Evolutionary conservation across 2,797 vertebrate species (phyloP).

Genomic region (Lacerta agilis): DNA sequence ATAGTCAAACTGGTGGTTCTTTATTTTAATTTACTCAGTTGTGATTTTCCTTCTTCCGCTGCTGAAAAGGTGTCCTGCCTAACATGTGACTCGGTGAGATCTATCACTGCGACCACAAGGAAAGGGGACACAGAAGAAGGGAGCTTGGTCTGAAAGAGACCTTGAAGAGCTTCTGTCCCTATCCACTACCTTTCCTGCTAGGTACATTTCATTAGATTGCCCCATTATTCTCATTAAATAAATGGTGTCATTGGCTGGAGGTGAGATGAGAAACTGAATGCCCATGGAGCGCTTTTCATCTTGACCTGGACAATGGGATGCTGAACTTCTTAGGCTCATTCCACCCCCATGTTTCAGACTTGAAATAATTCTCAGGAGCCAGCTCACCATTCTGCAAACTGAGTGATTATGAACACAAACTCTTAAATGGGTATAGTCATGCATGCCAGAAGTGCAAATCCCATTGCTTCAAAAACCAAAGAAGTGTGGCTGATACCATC

Average conservation of each 20-base stretch:
- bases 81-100: neutral
- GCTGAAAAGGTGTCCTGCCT: neutral
- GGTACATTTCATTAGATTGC: neutral
- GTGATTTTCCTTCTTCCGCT: neutral
- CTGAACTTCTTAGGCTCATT: neutral
- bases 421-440: neutral
- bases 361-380: neutral
- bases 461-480: neutral
- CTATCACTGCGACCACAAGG: neutral
- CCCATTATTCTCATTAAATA: conserved; percentile 16
- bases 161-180: conserved; percentile 5
- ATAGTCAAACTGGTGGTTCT: neutral
- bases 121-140: neutral
- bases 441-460: neutral
- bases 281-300: neutral
- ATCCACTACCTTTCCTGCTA: neutral
- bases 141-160: neutral
- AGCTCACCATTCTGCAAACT: neutral
- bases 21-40: neutral
- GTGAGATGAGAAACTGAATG: neutral
- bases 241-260: neutral
- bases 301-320: neutral
- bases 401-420: neutral
- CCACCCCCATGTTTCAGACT: neutral
- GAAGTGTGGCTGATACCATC: neutral